phyloP scores from a whole-genome alignment of 92 coral and sea anemone genomes.

The Epizoanthus fatuus region DNA sequence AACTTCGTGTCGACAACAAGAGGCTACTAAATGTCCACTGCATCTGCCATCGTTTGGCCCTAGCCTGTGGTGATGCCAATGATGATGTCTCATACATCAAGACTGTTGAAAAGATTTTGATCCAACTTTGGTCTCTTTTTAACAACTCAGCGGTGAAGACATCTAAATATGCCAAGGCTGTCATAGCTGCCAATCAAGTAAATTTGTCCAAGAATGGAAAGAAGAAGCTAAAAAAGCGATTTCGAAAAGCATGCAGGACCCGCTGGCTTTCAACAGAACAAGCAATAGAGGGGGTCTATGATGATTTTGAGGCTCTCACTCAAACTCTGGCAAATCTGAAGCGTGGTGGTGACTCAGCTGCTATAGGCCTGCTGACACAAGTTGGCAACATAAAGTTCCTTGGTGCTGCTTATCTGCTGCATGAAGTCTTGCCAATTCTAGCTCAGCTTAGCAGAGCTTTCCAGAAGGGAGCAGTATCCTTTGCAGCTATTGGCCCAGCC shows the following conservation, averaged over 20 bases:
- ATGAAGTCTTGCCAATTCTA: conserved; percentile 62
- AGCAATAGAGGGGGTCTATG: conserved; percentile 55
- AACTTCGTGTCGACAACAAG: conserved; percentile 62
- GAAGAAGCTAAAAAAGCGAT: conserved; percentile 44
- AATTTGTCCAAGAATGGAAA: conserved; percentile 47
- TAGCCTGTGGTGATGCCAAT: conserved; percentile 66
- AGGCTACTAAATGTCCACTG: conserved; percentile 60
- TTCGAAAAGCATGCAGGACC: conserved; percentile 56
- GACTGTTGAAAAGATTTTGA: conserved; percentile 53
- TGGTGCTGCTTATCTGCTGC: conserved; percentile 57
- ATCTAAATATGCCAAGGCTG: conserved; percentile 51
- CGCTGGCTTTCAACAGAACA: conserved; percentile 36
- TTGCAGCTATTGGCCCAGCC: conserved; percentile 44
- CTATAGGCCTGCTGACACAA: conserved; percentile 49
- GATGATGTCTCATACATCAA: conserved; percentile 38
- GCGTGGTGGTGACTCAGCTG: conserved; percentile 49
- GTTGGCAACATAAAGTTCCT: conserved; percentile 55
- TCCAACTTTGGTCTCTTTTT: conserved; percentile 60
- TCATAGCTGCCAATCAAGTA: conserved; percentile 37
- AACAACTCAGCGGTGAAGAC: conserved; percentile 48
- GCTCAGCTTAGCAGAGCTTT: conserved; percentile 61
- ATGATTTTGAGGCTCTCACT: conserved; percentile 52
- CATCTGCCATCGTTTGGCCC: conserved; percentile 61
- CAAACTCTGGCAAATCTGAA: conserved; percentile 48
- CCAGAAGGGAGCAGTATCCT: conserved; percentile 58